Evolutionary conservation across 2,113 vertebrate species (phyloP).

Genomic region (Mustelus asterias): DNA sequence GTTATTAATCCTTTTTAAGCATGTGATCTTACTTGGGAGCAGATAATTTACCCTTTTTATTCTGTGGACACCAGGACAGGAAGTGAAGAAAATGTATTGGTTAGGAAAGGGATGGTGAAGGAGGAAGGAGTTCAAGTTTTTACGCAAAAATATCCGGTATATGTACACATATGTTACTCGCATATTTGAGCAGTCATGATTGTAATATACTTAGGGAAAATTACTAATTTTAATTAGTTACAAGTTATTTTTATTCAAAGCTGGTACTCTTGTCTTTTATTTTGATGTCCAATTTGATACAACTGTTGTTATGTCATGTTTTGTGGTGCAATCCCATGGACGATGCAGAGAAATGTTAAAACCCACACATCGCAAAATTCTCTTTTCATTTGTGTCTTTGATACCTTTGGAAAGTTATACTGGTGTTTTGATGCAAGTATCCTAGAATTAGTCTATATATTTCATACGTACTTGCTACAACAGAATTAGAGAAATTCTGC

Average conservation of each 20-base stretch:
- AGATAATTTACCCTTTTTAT: not conserved
- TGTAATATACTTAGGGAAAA: not conserved
- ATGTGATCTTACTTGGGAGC: not conserved
- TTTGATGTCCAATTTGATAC: not conserved
- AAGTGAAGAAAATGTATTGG: not conserved
- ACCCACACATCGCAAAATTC: too few relatives aligned
- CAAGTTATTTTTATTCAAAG: not conserved
- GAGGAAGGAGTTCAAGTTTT: not conserved
- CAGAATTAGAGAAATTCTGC: not conserved
- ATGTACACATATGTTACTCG: not conserved
- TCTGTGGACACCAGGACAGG: too few relatives aligned
- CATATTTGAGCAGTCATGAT: not conserved
- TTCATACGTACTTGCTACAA: not conserved
- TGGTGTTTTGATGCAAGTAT: too few relatives aligned
- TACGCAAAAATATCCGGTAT: not conserved
- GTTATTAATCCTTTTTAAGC: not conserved
- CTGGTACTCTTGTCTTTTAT: not conserved
- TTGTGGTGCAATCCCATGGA: not conserved
- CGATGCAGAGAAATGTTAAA: too few relatives aligned
- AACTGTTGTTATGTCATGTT: not conserved
- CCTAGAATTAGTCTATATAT: too few relatives aligned
- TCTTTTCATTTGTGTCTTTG: too few relatives aligned
- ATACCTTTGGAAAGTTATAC: too few relatives aligned
- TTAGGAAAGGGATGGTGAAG: not conserved
- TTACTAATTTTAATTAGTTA: not conserved